Base-by-base conservation (phyloP, 2,797 vertebrate genomes). In the Semotilus atromaculatus region DNA sequence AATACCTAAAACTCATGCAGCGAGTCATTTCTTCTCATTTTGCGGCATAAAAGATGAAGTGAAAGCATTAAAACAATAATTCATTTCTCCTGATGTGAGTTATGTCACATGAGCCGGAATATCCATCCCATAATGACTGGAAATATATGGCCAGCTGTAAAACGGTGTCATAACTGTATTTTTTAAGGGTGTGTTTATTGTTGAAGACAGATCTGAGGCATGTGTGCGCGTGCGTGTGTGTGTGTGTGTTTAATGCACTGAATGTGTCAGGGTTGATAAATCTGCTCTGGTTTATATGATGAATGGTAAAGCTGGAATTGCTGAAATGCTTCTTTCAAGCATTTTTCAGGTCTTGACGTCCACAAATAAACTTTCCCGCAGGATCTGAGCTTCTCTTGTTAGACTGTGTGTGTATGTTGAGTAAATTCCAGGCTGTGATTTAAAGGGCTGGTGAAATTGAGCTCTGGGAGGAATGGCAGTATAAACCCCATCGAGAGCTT, bases 401-500 rank as follows among this genome's bases (percentile, higher is more conserved):
- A 91, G 90, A 86, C 82, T 40, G 86, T 83, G 88, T 86, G 86
- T 86, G 91, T 92, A 89, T 93, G 93, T 89, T 87, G 82, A 89
- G 89, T 83, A 88, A 89, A 92, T 90, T 92, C 92, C 91, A 62
- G 88, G 85, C 91, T 91, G 91, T 91, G 90, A 91, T 94, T 93
- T 93, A 91, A 93, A 92, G 90, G 89, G 90, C 23, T n/a, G 55
- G 11, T 92, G 91, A 91, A 92, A 91, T 92, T 90, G 89, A 91
- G 84, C 1, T 36, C 73, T 90, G 60, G 58, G 26, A 7, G 26
- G 26, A 31, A 3, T 0, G 3, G 91, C 92, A 88, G 87, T 85
- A 90, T 87, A 91, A 94, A 95, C 90, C 90, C 91, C 92, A 93
- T 93, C 90, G 94, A 91, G 88, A 91, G 92, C 92, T 94, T 93